These are phyloP conservation scores for Marasmarcha lunaedactyla DNA, from an alignment of 2,888 invertebrate genomes.

Conservation along the genomic window DNA sequence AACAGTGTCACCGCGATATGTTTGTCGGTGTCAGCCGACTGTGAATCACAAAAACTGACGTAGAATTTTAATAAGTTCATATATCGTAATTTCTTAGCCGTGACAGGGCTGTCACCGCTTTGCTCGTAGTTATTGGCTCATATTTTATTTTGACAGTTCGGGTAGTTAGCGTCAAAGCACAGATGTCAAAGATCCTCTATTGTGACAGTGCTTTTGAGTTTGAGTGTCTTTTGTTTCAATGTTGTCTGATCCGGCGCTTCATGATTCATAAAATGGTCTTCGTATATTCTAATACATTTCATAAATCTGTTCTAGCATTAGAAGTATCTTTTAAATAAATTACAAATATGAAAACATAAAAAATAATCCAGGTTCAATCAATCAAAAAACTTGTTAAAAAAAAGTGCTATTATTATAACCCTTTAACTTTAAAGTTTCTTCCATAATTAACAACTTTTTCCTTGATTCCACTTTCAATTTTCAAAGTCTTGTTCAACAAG, in stretches of 20 bases:
- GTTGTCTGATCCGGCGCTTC: too few relatives aligned
- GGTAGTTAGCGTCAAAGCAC: constrained; percentile 33
- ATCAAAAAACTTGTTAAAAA: too few relatives aligned
- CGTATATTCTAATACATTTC: too few relatives aligned
- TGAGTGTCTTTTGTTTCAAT: too few relatives aligned
- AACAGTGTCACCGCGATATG: background rate
- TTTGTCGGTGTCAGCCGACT: constrained; percentile 33
- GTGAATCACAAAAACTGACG: constrained; percentile 44
- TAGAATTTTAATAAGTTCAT: constrained; percentile 66
- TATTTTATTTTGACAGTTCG: constrained; percentile 63
- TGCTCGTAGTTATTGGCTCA: constrained; percentile 57
- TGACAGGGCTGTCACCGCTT: constrained; percentile 57
- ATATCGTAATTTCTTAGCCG: constrained; percentile 49
- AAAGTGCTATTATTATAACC: too few relatives aligned
- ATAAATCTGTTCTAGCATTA: too few relatives aligned
- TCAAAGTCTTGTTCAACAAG: background rate
- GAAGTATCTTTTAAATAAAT: too few relatives aligned
- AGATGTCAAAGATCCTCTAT: constrained; percentile 24
- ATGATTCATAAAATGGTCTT: too few relatives aligned
- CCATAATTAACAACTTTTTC: too few relatives aligned
- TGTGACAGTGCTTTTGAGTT: background rate
- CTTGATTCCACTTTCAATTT: constrained; percentile 1
- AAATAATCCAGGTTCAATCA: too few relatives aligned
- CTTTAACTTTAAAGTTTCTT: too few relatives aligned
- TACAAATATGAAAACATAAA: too few relatives aligned